Conservation (phyloP, 2,797 vertebrate species). For the Urosaurus nigricauda region DNA sequence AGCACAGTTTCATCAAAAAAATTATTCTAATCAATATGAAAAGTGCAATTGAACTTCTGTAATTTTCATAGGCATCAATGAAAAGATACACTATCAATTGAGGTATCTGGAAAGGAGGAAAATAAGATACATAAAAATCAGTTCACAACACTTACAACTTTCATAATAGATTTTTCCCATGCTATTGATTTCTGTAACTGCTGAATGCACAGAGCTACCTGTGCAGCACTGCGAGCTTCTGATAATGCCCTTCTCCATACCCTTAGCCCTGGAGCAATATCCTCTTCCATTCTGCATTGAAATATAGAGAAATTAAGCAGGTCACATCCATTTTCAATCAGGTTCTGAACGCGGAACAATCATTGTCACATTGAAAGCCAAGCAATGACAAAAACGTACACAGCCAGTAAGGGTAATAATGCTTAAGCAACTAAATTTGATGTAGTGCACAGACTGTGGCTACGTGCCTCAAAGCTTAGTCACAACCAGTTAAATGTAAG, state of each 20-base stretch:
- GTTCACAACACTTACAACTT: conserved; percentile 91
- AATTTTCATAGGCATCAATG: conserved; percentile 47
- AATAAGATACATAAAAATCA: conserved; percentile 58
- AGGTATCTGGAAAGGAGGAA: conserved; percentile 40
- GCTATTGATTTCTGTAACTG: conserved; percentile 99
- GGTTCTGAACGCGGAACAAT: conserved; percentile 78
- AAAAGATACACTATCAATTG: conserved; percentile 59
- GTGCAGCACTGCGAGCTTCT: conserved; percentile 94
- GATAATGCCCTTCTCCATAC: conserved; percentile 95
- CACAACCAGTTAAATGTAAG: conserved; percentile 84
- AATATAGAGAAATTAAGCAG: conserved; percentile 79
- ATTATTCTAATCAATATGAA: conserved; percentile 18
- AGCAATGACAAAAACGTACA: conserved; percentile 85
- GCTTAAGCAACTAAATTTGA: conserved; percentile 86
- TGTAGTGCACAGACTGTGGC: conserved; percentile 86
- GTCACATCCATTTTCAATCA: conserved; percentile 73
- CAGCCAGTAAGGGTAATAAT: conserved; percentile 83
- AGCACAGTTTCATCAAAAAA: conserved; percentile 12
- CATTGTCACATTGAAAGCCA: conserved; percentile 84
- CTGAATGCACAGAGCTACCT: conserved; percentile 98
- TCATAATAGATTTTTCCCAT: conserved; percentile 99
- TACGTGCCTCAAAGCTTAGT: conserved; percentile 86
- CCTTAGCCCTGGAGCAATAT: conserved; percentile 97
- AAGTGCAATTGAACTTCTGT: conserved; percentile 30
- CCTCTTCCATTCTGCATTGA: conserved; percentile 91